Percentiles rank a stretch among this genome's conserved stretches.
Evolutionary conservation across 2,888 invertebrate genomes (phyloP).

Genomic region (Drosophila nigricruria): DNA sequence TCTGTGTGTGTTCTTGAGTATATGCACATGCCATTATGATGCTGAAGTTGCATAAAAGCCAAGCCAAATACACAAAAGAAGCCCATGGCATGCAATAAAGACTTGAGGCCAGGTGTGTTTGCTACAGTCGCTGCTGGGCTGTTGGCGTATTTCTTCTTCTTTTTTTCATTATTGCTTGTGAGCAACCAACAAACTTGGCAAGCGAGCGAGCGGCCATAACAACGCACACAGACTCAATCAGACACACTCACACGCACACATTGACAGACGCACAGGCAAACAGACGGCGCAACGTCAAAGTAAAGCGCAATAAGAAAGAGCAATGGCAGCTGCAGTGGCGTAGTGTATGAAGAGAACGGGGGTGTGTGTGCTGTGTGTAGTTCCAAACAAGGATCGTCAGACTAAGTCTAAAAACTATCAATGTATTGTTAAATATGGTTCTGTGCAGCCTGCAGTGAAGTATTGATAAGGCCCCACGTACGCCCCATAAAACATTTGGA

Average conservation of each 20-base stretch:
- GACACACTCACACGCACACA: slow-evolving; percentile 13
- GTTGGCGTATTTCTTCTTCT: slow-evolving; percentile 16
- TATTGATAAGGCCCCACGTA: slow-evolving; percentile 55
- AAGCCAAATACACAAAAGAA: slow-evolving; percentile 50
- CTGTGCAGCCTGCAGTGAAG: slow-evolving; percentile 7
- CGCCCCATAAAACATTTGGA: slow-evolving; percentile 56
- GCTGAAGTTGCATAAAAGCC: slow-evolving; percentile 66
- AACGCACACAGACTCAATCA: slow-evolving; percentile 28
- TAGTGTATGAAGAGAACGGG: slow-evolving; percentile 13
- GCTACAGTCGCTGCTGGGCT: slow-evolving; percentile 17
- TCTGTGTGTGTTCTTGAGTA: slow-evolving; percentile 10
- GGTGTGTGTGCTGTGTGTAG: neutral
- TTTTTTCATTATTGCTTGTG: slow-evolving; percentile 15
- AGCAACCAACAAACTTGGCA: slow-evolving; percentile 37
- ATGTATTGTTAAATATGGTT: neutral
- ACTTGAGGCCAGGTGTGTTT: slow-evolving; percentile 49
- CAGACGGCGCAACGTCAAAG: slow-evolving; percentile 44
- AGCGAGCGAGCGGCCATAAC: slow-evolving; percentile 62
- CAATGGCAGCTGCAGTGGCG: slow-evolving; percentile 67
- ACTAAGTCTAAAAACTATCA: neutral
- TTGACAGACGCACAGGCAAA: slow-evolving; percentile 30
- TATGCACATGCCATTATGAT: slow-evolving; percentile 54
- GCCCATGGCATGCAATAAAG: slow-evolving; percentile 56
- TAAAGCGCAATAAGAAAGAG: slow-evolving; percentile 53
- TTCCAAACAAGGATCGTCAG: slow-evolving; percentile 22